phyloP scores from a whole-genome alignment of 1,140 invertebrate genomes.

The Ptiloglossa arizonensis region DNA sequence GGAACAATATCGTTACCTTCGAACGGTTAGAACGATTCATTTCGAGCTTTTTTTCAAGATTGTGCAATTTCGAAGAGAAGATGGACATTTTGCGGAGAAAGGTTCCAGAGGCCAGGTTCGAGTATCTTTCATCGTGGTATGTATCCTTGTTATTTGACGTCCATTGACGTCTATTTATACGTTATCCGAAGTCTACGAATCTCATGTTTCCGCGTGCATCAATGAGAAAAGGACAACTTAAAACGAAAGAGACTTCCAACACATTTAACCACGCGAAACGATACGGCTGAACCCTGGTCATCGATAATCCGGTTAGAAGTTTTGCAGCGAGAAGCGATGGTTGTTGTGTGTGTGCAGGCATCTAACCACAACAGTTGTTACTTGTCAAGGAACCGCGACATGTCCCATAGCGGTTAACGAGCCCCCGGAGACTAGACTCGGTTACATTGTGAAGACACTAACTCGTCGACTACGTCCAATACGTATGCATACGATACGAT shows the following conservation, averaged over 20 bases:
- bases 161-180: no score
- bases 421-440: neutral
- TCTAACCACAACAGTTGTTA: conserved; percentile 43
- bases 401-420: conserved; percentile 26
- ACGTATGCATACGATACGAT: neutral
- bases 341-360: neutral
- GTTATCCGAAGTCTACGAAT: no score
- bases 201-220: no score
- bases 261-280: neutral
- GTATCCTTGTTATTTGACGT: no score
- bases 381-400: conserved; percentile 28
- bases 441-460: conserved; percentile 12
- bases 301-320: conserved; percentile 39
- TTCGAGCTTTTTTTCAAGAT: no score
- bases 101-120: no score
- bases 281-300: conserved; percentile 7
- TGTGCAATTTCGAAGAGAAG: no score
- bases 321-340: neutral
- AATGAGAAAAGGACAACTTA: neutral
- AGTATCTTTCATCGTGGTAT: no score
- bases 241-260: conserved; percentile 6
- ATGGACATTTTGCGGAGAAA: no score
- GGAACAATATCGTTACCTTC: no score
- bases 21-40: no score
- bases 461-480: neutral